These are phyloP conservation scores for Sigmodon hispidus DNA, from an alignment of 2,113 vertebrate species.

Conservation along the genomic window DNA sequence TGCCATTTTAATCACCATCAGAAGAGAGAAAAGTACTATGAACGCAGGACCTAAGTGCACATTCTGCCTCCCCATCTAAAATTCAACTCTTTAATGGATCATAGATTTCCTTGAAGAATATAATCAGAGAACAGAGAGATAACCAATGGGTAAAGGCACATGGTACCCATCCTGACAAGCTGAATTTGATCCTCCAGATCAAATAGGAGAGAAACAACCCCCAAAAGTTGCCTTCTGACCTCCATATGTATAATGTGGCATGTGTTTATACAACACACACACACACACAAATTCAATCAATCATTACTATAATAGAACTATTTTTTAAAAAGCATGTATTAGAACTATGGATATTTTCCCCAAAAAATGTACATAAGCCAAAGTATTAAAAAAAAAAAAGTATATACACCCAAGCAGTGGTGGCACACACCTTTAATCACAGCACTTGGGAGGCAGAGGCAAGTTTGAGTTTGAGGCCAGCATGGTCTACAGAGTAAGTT, in stretches of 20 bases:
- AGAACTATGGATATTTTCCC: background rate
- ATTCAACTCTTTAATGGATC: background rate
- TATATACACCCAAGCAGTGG: background rate
- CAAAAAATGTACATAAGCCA: background rate
- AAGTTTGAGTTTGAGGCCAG: background rate
- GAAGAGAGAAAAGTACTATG: background rate
- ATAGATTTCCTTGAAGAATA: background rate
- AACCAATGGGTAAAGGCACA: background rate
- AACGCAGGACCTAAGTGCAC: background rate
- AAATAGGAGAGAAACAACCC: background rate
- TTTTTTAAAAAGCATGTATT: background rate
- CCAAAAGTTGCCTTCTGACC: background rate
- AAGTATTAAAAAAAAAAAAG: background rate
- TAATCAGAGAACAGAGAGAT: background rate
- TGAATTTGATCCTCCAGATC: background rate
- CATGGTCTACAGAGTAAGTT: background rate
- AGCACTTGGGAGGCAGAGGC: background rate
- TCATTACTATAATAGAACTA: background rate
- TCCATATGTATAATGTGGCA: background rate
- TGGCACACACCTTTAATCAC: background rate
- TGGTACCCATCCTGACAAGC: background rate
- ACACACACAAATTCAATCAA: too few species aligned
- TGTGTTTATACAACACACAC: background rate
- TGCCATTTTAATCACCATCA: background rate
- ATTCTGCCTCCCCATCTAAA: background rate